A percentile compares a stretch with the other conserved stretches of the same genome.
phyloP scores from a whole-genome alignment of 2,888 invertebrate species.

The Leucania comma region DNA sequence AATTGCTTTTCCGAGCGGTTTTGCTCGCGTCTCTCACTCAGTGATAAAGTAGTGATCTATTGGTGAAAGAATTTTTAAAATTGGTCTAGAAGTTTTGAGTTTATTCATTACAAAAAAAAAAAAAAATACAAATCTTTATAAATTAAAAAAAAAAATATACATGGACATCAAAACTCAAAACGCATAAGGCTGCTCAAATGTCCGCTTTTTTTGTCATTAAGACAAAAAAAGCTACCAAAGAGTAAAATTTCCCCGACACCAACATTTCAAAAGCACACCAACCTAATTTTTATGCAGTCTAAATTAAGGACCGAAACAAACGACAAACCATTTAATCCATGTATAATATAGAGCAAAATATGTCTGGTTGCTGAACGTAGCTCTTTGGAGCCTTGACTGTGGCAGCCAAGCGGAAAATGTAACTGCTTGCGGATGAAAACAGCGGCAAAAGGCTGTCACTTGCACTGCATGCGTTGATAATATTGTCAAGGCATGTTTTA shows the following conservation, averaged over 20 bases:
- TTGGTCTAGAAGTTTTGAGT: too few relatives aligned
- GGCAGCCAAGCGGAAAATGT: slow-evolving; percentile 67
- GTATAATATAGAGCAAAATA: slow-evolving; percentile 33
- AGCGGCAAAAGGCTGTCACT: slow-evolving; percentile 66
- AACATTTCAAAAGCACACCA: neutral
- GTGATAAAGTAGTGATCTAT: too few relatives aligned
- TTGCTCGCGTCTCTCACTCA: too few relatives aligned
- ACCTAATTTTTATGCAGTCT: neutral
- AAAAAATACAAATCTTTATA: too few relatives aligned
- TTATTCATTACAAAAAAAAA: too few relatives aligned
- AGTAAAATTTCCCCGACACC: neutral
- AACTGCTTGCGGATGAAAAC: slow-evolving; percentile 69
- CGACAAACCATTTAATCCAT: slow-evolving; percentile 19
- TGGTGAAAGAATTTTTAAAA: too few relatives aligned
- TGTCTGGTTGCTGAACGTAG: slow-evolving; percentile 42
- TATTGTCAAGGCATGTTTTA: slow-evolving; percentile 38
- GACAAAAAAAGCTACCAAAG: neutral
- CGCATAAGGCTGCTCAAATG: too few relatives aligned
- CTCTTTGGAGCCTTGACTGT: slow-evolving; percentile 46
- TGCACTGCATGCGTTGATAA: slow-evolving; percentile 51
- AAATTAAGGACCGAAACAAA: slow-evolving; percentile 32
- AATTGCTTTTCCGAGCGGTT: too few relatives aligned
- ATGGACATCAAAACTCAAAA: neutral
- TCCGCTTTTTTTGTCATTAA: too few relatives aligned
- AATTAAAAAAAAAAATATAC: neutral